phyloP scores from a whole-genome alignment of 2,113 vertebrate species.

The Amphiprion percula region DNA sequence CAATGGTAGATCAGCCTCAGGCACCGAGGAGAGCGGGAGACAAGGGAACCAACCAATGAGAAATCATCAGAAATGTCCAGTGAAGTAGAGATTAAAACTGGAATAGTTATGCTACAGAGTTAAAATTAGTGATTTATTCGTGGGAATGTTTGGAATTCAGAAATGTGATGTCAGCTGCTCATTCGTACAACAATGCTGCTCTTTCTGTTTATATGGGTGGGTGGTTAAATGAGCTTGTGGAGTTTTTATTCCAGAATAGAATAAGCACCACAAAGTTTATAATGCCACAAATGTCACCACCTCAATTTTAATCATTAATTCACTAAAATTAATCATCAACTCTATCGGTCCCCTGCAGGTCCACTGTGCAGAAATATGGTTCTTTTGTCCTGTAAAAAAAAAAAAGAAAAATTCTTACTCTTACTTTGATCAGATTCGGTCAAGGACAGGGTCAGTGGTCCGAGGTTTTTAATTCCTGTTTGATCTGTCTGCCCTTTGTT shows the following conservation, averaged over 20 bases:
- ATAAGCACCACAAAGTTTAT: conserved; percentile 38
- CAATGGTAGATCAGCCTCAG: conserved; percentile 35
- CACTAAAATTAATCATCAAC: conserved; percentile 58
- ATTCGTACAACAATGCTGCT: conserved; percentile 18
- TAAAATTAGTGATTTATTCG: conserved; percentile 36
- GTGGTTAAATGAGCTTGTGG: conserved; percentile 17
- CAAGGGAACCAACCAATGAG: conserved; percentile 5
- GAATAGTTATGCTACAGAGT: conserved; percentile 30
- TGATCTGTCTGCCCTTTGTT: conserved; percentile 43
- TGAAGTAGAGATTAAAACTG: conserved; percentile 24
- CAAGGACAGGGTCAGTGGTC: conserved; percentile 50
- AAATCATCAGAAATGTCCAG: not conserved
- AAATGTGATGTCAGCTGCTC: conserved; percentile 24
- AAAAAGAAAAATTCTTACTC: not conserved
- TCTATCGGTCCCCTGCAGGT: conserved; percentile 51
- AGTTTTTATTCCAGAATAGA: conserved; percentile 35
- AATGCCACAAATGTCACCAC: conserved; percentile 61
- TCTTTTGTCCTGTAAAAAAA: conserved; percentile 37
- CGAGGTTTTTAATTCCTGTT: conserved; percentile 44
- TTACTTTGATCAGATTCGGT: conserved; percentile 50
- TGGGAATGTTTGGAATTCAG: conserved; percentile 24
- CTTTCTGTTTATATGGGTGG: conserved; percentile 12
- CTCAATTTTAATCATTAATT: conserved; percentile 55
- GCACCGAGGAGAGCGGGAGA: not conserved
- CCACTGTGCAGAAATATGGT: conserved; percentile 35